phyloP scores from a whole-genome alignment of 2,888 invertebrate genomes.

The Sinohyriopsis cumingii region DNA sequence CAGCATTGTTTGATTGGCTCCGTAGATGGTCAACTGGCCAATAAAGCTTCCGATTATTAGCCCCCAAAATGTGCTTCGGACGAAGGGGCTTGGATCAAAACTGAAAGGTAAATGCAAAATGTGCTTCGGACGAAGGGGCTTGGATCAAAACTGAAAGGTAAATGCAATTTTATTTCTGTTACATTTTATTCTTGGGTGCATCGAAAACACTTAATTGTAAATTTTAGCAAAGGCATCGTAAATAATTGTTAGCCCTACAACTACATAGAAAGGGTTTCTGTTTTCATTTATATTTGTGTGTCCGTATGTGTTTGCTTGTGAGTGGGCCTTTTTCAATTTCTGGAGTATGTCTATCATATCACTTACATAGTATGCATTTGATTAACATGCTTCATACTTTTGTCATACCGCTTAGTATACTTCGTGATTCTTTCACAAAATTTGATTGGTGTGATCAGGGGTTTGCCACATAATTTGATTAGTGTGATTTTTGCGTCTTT shows the following conservation, averaged over 20 bases:
- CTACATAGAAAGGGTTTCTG: too few species aligned
- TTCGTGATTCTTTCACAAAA: too few species aligned
- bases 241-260: background rate
- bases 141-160: conserved; percentile 77
- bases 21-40: conserved; percentile 93
- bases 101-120: conserved; percentile 55
- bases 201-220: background rate
- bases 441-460: too few species aligned
- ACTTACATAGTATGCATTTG: too few species aligned
- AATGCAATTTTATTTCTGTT: background rate
- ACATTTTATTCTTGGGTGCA: background rate
- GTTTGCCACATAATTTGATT: too few species aligned
- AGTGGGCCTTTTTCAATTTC: too few species aligned
- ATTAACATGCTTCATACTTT: too few species aligned
- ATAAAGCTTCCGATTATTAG: conserved; percentile 88
- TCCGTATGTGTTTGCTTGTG: too few species aligned
- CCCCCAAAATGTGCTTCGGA: conserved; percentile 90
- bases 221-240: background rate
- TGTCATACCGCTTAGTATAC: too few species aligned
- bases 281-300: too few species aligned
- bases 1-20: conserved; percentile 93
- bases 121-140: conserved; percentile 87
- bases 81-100: conserved; percentile 85
- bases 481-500: too few species aligned
- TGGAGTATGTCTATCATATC: too few species aligned